Percentiles rank a stretch among this genome's conserved stretches.
These are phyloP conservation scores for Alethe diademata DNA, from an alignment of 2,113 vertebrate species.

Conservation along the genomic window DNA sequence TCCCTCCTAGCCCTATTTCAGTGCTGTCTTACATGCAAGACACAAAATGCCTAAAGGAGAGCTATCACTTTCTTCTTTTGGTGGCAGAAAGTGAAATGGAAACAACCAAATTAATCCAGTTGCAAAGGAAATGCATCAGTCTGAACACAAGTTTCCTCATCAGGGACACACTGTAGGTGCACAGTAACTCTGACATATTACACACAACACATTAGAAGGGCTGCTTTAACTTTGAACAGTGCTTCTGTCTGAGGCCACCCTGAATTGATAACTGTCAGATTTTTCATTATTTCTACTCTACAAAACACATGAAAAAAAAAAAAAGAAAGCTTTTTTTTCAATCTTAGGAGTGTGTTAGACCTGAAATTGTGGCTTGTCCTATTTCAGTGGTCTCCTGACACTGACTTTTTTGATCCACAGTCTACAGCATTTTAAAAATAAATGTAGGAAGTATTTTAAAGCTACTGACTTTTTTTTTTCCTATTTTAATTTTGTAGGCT, in stretches of 20 bases:
- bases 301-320: neutral
- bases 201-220: rapidly evolving
- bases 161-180: no score
- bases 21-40: neutral
- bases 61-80: neutral
- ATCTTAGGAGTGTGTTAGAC: neutral
- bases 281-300: neutral
- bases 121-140: neutral
- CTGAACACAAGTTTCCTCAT: neutral
- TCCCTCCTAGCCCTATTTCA: neutral
- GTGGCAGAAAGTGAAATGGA: neutral
- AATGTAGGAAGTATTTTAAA: neutral
- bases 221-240: neutral
- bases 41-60: neutral
- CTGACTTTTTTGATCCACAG: neutral
- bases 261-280: neutral
- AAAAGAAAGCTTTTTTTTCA: neutral
- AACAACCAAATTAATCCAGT: neutral
- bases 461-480: neutral
- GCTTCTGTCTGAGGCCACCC: neutral
- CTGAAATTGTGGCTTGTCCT: neutral
- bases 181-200: neutral
- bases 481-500: neutral
- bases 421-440: neutral
- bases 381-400: neutral